These are phyloP conservation scores for Cyprinodon tularosa DNA, from an alignment of 2,113 vertebrate species.

Conservation along the genomic window DNA sequence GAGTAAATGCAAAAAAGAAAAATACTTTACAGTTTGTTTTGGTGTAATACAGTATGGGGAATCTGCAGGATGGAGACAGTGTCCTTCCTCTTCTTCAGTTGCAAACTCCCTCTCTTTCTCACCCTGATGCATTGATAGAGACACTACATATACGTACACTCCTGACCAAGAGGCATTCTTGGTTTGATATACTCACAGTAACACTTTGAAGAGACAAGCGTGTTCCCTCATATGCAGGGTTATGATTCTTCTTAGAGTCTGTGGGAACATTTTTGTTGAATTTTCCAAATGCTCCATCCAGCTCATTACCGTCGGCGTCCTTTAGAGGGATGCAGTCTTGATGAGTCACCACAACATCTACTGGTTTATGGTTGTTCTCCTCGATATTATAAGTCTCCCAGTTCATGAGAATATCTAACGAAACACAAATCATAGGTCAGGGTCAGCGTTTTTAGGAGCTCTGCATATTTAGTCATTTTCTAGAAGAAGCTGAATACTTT, in stretches of 20 bases:
- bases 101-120: constrained; percentile 27
- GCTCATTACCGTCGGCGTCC: constrained; percentile 74
- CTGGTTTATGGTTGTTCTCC: constrained; percentile 70
- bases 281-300: constrained; percentile 22
- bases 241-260: constrained; percentile 46
- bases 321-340: constrained; percentile 84
- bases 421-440: background rate
- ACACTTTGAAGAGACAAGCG: constrained; percentile 47
- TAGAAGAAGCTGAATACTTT: too few species aligned
- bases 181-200: constrained; percentile 65
- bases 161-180: constrained; percentile 10
- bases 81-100: constrained; percentile 25
- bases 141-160: background rate
- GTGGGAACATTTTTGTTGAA: constrained; percentile 23
- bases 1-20: background rate
- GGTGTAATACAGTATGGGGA: constrained; percentile 86
- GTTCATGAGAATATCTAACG: constrained; percentile 90
- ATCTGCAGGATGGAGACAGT: constrained; percentile 40
- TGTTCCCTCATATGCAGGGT: constrained; percentile 44
- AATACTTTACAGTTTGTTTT: constrained; percentile 81
- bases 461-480: too few species aligned
- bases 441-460: too few species aligned
- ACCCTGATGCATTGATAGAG: constrained; percentile 42
- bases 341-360: constrained; percentile 85
- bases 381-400: constrained; percentile 86